Evolutionary conservation across 2,797 vertebrate species (phyloP), one percentile per base, ranked within the genome.

Genomic region (Mastacembelus armatus): DNA sequence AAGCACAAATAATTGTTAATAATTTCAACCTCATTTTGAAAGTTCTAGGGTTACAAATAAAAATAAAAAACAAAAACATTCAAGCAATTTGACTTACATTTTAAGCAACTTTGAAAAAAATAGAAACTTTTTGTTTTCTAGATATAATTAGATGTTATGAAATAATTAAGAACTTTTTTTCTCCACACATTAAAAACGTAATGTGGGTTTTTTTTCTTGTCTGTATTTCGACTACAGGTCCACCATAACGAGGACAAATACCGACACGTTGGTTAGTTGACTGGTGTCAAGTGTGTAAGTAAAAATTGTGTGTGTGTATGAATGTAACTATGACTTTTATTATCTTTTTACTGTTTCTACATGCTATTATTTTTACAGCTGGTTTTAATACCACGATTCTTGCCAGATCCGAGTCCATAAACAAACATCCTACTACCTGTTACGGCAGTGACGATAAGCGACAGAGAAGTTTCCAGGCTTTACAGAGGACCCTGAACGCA

Each of bases 401-500:
- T 15, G 1, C 16, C 48, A 6, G 1, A 11, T 38, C 1, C 3
- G 2, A 15, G 9, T 0, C 4, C 1, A 5, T 27, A 18, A 5
- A 43, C 10, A 24, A 33, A 27, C 16, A 36, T 1, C n/a, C 7
- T 3, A 2, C 36, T 8, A 9, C 24, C 29, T 67, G 45, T 43
- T 27, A 33, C 58, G 15, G 8, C 38, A 19, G 15, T 30, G 2
- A 36, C 32, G 12, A 7, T 2, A 2, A 10, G 2, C 4, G 8
- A 18, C 29, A 11, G 7, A 16, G 65, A 60, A 10, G 11, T 44
- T 62, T 69, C 26, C 36, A 48, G 52, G 1, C 84, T 85, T 0
- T 71, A 40, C 83, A 1, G 77, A 76, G 40, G 0, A 18, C 4
- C 77, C 0, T 88, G 81, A 90, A 90, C 61, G 83, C 85, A 79